Evolutionary conservation across 2,888 invertebrate species (phyloP), one percentile per base, ranked within the genome.

Genomic region (Odontomyia ornata): DNA sequence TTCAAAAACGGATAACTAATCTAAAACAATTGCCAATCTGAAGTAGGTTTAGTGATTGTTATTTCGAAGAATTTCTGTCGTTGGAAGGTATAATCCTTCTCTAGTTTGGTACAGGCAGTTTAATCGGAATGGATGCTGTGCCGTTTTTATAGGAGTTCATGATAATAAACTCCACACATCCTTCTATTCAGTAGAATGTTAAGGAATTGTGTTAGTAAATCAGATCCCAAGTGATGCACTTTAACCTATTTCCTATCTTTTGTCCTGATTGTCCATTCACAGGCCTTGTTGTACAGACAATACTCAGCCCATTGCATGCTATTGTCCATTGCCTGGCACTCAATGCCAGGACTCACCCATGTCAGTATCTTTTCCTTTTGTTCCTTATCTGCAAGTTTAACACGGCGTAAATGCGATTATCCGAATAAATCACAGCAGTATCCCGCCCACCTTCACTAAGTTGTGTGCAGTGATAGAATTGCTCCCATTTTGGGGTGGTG

Each of bases 361-460:
- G 65, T 65, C 18, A 13, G 18, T 67, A 36, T 30, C 65, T 67
- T 67, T 13, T 72, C 72, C 72, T 47, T 56, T 64, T 46, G 47
- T 72, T 77, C 60, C 72, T 72, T 77, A 77, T 77, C 77, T 72
- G 60, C 15, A 72, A 64, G 72, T 77, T n/a, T 77, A 77, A 77
- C 77, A 77, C 72, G 72, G 77, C 72, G 77, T 77, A 77, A 77
- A 77, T 77, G 72, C 72, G 77, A 77, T 77, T 77, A 77, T 64
- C 77, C 52, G 43, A 62, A 77, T 77, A 77, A 77, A 77, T 77
- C 77, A 77, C 77, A 64, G 23, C 60, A 28, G 23, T 9, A 30
- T 76, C 21, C 52, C 67, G 21, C 64, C 64, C 47, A 62, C 47
- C 25, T 75, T 62, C 62, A 62, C 60, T 28, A 27, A 18, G 52